phyloP scores from a whole-genome alignment of 2,113 vertebrate genomes.

The Casuarius casuarius region DNA sequence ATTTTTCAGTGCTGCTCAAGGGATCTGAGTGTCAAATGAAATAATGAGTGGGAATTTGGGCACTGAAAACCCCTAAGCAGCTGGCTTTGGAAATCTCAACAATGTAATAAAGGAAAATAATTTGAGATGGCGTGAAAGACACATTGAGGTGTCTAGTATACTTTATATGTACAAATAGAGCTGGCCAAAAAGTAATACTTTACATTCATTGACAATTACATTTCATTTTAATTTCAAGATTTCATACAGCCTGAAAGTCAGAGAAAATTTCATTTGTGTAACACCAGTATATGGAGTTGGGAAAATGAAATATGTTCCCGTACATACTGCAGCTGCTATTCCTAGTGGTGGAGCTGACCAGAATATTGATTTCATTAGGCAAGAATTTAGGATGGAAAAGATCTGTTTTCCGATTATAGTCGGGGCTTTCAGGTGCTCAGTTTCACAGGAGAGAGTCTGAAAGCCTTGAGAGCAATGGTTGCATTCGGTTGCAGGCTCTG shows the following conservation, averaged over 20 bases:
- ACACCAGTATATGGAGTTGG: background rate
- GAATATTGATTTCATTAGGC: slow-evolving; percentile 33
- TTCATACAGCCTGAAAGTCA: background rate
- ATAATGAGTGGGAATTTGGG: slow-evolving; percentile 41
- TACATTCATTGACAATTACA: slow-evolving; percentile 11
- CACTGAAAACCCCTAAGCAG: slow-evolving; percentile 21
- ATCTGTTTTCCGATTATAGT: background rate
- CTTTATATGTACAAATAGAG: background rate
- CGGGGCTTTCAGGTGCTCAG: background rate
- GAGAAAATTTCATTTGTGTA: slow-evolving; percentile 19
- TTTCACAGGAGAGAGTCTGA: background rate
- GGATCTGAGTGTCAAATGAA: slow-evolving; percentile 52
- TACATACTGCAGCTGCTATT: slow-evolving; percentile 35
- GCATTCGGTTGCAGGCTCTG: background rate
- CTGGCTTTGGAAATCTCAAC: slow-evolving; percentile 17
- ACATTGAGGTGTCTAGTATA: background rate
- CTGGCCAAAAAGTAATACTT: background rate
- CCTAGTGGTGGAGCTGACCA: background rate
- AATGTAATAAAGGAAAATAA: background rate
- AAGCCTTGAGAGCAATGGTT: background rate
- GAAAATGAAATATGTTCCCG: background rate
- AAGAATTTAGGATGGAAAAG: background rate
- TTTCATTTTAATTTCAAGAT: slow-evolving; percentile 35
- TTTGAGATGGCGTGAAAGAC: background rate
- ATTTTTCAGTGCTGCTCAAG: slow-evolving; percentile 50